Evolutionary conservation across 2,888 invertebrate genomes (phyloP), one percentile per base, ranked within the genome.

Genomic region (Acanthococcus lagerstroemiae): DNA sequence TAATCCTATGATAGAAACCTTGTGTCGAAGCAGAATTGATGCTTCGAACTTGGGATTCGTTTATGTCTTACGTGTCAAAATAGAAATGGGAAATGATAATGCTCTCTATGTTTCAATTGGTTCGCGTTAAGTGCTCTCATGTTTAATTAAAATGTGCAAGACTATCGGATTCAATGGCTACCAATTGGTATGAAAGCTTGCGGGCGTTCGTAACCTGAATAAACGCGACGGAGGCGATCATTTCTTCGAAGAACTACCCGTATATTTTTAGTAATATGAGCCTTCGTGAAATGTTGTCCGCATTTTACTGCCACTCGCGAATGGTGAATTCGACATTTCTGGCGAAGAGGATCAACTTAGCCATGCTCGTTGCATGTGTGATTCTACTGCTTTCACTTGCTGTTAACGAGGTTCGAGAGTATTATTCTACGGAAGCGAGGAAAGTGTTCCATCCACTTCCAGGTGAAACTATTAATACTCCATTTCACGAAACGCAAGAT

Each of bases 121-220:
- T n/a, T n/a, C n/a, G n/a, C n/a, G n/a, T n/a, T n/a, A n/a, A n/a
- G n/a, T n/a, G n/a, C n/a, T n/a, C n/a, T n/a, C n/a, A n/a, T n/a
- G n/a, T n/a, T n/a, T n/a, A n/a, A n/a, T n/a, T n/a, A n/a, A n/a
- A 26, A 15, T 56, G 26, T 56, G 55, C 37, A 19, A 30, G 44
- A 56, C 17, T 12, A 21, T 37, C 26, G 37, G 2, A 37, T 56
- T 58, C 58, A 46, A 58, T 58, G 58, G 58, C 58, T n/a, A 45
- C 46, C 19, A 26, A 58, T 25, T 44, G 44, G 26, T 24, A 26
- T 46, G 46, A 46, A 19, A 46, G 46, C 15, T 25, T 58, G n/a
- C 46, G 58, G 19, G 58, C 44, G 44, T 58, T 58, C 45, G 46
- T 46, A n/a, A 58, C 46, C 12, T 46, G 19, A 46, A 24, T 44